Base-by-base conservation (phyloP, 2,797 vertebrate species). In the Streptopelia turtur region DNA sequence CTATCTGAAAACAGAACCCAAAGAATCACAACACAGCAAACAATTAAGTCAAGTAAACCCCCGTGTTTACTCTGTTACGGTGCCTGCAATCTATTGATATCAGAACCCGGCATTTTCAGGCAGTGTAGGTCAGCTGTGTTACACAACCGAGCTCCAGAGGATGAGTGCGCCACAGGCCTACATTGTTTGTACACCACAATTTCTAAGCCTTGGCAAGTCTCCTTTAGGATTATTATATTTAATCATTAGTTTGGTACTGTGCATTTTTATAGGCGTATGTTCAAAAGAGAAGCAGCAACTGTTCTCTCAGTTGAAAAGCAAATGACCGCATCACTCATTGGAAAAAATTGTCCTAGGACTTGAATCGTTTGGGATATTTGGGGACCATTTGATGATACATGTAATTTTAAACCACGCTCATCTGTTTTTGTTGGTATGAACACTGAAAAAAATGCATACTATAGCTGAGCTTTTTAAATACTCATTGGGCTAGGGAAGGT, bases 301-400 rank as follows among this genome's bases (percentile, higher is more conserved):
- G 90, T 56, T 82, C 93, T 96, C 90, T 87, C 94, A 91, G 94
- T 87, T 94, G 93, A 96, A 96, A 95, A 90, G 77, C 86, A 96
- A 96, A 90, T 96, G 89, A 93, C 93, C 91, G 66, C 85, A 70
- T 72, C 35, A 35, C 43, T 92, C 66, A 77, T 7, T 47, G 63
- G 56, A 61, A 92, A 92, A 75, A 57, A 47, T 65, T 83, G 52
- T 60, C 80, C 78, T 94, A 64, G 76, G 80, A 64, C 71, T 85
- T 74, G 30, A 79, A 33, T 43, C 37, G 27, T 53, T 94, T 69
- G 39, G 41, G 47, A 4, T 66, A 57, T 69, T 84, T 59, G 86
- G 87, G 92, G 93, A 77, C 88, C 93, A 89, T 89, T 93, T 93
- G 69, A 88, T 83, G 77, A 61, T 35, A 88, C 47, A 53, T 33